Percentiles rank a stretch among this genome's conserved stretches.
Evolutionary conservation across 2,797 vertebrate species (phyloP).

Genomic region (Sternotherus odoratus): DNA sequence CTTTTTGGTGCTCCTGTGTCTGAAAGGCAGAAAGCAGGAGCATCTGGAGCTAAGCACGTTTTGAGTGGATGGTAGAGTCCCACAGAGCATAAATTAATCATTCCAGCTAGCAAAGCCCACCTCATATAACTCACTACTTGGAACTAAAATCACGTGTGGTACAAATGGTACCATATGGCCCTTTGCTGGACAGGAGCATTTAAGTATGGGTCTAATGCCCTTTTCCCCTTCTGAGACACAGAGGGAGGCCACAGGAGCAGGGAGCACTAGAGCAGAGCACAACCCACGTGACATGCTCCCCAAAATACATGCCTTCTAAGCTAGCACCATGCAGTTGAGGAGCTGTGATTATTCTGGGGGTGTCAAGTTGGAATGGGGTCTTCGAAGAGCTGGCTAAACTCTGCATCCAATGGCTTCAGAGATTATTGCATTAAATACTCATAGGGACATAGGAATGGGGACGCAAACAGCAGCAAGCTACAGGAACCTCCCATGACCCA

Average conservation of each 20-base stretch:
- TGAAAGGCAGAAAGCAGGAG: neutral
- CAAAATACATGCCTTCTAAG: neutral
- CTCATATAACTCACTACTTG: neutral
- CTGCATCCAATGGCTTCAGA: neutral
- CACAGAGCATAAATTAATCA: neutral
- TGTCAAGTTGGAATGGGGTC: neutral
- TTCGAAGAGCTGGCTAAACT: neutral
- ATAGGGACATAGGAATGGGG: neutral
- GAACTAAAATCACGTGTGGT: neutral
- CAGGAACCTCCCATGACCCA: neutral
- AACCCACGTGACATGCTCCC: neutral
- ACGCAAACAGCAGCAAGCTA: neutral
- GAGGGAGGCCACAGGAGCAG: neutral
- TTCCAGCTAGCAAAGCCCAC: neutral
- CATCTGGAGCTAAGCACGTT: neutral
- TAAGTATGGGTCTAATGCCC: neutral
- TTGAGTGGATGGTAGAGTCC: neutral
- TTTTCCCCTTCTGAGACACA: neutral
- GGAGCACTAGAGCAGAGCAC: neutral
- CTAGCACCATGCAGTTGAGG: neutral
- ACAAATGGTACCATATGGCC: neutral
- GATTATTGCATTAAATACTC: neutral
- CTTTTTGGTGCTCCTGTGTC: neutral
- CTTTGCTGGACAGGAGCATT: neutral
- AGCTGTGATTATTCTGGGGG: neutral